A percentile compares a stretch with the other conserved stretches of the same genome.
phyloP scores from a whole-genome alignment of 2,888 invertebrate species.

The Pocota personata region DNA sequence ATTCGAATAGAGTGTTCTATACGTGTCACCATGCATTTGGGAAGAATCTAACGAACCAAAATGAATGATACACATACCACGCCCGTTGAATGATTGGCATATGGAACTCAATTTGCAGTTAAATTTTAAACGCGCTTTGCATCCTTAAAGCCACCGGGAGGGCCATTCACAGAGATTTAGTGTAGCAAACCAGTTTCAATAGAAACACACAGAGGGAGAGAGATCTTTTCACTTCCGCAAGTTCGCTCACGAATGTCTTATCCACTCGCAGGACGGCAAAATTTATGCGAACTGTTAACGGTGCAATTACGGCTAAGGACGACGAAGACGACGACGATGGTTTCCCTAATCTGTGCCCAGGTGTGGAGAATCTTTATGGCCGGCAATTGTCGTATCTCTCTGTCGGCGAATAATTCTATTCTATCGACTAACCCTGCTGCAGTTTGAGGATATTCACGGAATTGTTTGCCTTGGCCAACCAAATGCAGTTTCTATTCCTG shows the following conservation, averaged over 20 bases:
- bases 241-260: constrained; percentile 35
- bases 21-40: constrained; percentile 26
- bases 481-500: constrained; percentile 55
- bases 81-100: constrained; percentile 61
- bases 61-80: constrained; percentile 61
- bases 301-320: constrained; percentile 65
- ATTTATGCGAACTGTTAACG: constrained; percentile 69
- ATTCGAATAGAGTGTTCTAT: neutral
- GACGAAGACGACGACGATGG: constrained; percentile 23
- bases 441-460: constrained; percentile 13
- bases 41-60: constrained; percentile 68
- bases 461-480: constrained; percentile 43
- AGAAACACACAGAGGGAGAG: neutral
- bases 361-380: constrained; percentile 71
- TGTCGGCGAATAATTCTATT: constrained; percentile 59
- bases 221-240: constrained; percentile 39
- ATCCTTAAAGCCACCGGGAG: constrained; percentile 51
- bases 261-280: constrained; percentile 47
- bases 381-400: constrained; percentile 64
- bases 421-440: constrained; percentile 30
- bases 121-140: constrained; percentile 70
- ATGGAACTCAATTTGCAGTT: constrained; percentile 73
- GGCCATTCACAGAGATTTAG: constrained; percentile 21
- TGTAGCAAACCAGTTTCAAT: neutral
- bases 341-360: constrained; percentile 61